Base-by-base conservation (phyloP, 2,888 invertebrate species). In the Scaptodrosophila latifasciaeformis region DNA sequence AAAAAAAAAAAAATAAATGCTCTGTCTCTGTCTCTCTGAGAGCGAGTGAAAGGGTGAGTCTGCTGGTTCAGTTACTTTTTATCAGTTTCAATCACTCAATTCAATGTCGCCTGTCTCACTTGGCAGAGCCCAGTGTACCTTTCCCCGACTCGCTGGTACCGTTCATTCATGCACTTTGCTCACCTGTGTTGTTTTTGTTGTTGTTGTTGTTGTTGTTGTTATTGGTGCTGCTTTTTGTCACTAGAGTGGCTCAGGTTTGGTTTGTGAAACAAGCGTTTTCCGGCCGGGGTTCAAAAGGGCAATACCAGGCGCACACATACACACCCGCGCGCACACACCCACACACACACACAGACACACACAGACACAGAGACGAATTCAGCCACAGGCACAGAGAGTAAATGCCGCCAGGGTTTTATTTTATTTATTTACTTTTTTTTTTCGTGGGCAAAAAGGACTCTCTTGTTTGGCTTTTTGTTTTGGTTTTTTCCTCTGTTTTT, bases 261-360 rank as follows among this genome's bases (percentile, higher is more conserved):
- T 75, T 61, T 3, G 24, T 7, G 69, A 75, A 75, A 80, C 75
- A 75, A 81, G 81, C 72, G 81, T 81, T 75, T 80, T 81, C 72
- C 62, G 67, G 81, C 72, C 79, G 54, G 61, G 70, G 58, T 57
- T 64, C 60, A 57, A 61, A 66, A 55, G 58, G 65, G 58, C 37
- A 18, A n/a, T n/a, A n/a, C n/a, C n/a, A n/a, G n/a, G n/a, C n/a
- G n/a, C n/a, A n/a, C n/a, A n/a, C n/a, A n/a, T n/a, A n/a, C n/a
- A n/a, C n/a, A n/a, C n/a, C n/a, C n/a, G n/a, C n/a, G n/a, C n/a
- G n/a, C n/a, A n/a, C n/a, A n/a, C n/a, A n/a, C n/a, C n/a, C n/a
- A n/a, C n/a, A n/a, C n/a, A n/a, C n/a, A n/a, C n/a, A n/a, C n/a
- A n/a, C n/a, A n/a, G n/a, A n/a, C n/a, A n/a, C n/a, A n/a, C n/a